Evolutionary conservation across 2,888 invertebrate species (phyloP).

Genomic region (Diabrotica balteata): DNA sequence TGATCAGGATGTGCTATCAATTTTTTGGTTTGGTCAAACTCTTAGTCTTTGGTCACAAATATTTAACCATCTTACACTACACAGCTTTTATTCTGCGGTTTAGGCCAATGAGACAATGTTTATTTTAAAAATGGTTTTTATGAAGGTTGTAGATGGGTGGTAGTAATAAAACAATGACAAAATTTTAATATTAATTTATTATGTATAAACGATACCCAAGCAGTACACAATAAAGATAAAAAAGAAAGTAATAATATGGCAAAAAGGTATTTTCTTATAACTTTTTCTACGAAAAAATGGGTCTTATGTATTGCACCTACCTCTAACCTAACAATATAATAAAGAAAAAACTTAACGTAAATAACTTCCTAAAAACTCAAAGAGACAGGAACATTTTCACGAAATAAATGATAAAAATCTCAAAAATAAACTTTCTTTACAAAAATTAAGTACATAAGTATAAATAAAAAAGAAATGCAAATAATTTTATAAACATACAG

Average conservation of each 20-base stretch:
- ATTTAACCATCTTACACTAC: too few relatives aligned
- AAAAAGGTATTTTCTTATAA: constrained; percentile 58
- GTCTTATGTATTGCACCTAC: constrained; percentile 60
- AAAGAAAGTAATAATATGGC: constrained; percentile 59
- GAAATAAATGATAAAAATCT: constrained; percentile 49
- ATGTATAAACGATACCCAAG: constrained; percentile 63
- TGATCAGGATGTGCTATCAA: too few relatives aligned
- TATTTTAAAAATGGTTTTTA: too few relatives aligned
- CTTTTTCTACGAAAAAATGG: constrained; percentile 48
- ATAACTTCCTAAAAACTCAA: constrained; percentile 52
- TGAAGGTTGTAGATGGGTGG: too few relatives aligned
- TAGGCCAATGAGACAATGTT: too few relatives aligned
- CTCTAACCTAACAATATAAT: constrained; percentile 54
- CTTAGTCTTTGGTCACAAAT: too few relatives aligned
- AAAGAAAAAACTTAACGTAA: constrained; percentile 53
- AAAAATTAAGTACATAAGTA: constrained; percentile 43
- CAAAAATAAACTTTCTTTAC: constrained; percentile 42
- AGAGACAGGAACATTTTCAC: constrained; percentile 55
- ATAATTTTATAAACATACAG: constrained; percentile 40
- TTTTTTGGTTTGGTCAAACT: too few relatives aligned
- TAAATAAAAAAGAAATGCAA: constrained; percentile 51
- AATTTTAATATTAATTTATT: constrained; percentile 59
- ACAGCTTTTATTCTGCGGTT: too few relatives aligned
- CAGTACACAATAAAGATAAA: constrained; percentile 59
- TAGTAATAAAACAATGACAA: too few relatives aligned